Evolutionary conservation across 2,888 invertebrate genomes (phyloP).

Genomic region (Conistra vaccinii): DNA sequence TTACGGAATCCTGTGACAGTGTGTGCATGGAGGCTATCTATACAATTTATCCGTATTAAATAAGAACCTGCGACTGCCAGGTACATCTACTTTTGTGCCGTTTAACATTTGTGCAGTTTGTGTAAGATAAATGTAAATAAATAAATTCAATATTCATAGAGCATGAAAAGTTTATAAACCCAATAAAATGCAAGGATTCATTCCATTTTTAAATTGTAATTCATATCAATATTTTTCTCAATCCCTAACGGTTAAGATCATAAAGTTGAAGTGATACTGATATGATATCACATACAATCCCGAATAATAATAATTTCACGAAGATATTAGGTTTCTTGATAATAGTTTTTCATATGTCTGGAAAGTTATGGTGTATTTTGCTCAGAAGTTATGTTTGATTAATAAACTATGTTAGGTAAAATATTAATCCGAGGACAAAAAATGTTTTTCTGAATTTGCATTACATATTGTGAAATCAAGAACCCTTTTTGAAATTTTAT

Average conservation of each 20-base stretch:
- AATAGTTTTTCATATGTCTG: conserved; percentile 22
- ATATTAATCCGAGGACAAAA: neutral
- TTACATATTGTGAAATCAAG: neutral
- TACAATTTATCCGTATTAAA: no score
- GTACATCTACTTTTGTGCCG: neutral
- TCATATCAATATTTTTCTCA: conserved; percentile 6
- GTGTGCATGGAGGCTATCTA: no score
- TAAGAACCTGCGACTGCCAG: neutral
- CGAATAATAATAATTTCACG: conserved; percentile 11
- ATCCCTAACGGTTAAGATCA: neutral
- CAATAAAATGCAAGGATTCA: neutral
- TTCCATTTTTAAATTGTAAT: neutral
- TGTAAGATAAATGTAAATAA: neutral
- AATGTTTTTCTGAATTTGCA: neutral
- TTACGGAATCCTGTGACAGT: neutral
- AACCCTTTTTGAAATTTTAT: no score
- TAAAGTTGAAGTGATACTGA: neutral
- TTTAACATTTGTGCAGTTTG: neutral
- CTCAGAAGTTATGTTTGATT: neutral
- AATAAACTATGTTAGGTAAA: neutral
- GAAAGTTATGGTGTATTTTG: conserved; percentile 4
- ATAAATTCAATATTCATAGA: neutral
- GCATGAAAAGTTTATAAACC: neutral
- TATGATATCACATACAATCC: conserved; percentile 11
- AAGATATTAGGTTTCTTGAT: conserved; percentile 29